Evolutionary conservation across 2,113 vertebrate genomes (phyloP), one percentile per base, ranked within the genome.

Genomic region (Xyliphius kryptos): DNA sequence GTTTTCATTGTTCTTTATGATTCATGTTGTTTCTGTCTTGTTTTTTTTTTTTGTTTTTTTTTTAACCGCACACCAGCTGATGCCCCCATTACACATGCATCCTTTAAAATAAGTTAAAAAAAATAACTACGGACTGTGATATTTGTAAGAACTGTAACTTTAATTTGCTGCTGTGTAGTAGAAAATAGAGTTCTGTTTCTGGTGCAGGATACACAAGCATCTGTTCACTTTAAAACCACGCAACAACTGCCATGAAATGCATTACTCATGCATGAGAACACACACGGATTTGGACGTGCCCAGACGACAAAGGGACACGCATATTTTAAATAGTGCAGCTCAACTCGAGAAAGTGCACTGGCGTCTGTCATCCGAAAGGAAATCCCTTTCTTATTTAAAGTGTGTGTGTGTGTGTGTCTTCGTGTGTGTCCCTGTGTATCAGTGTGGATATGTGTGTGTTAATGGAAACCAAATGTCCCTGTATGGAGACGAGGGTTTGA

Each of bases 181-280:
- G 14, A 46, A 15, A 46, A n/a, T 6, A 14, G 6, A 46, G 43
- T n/a, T 14, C 43, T 46, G 43, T n/a, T n/a, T 15, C 43, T 46
- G 12, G 13, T n/a, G 13, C 43, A n/a, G 43, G 47, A 67, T 67
- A 44, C 40, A 12, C 37, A 46, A 2, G 32, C 56, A 59, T 52
- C 64, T 67, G 64, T 67, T 67, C 22, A 7, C 15, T 36, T 67
- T 67, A 36, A 59, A 22, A 44, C 15, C 26, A 9, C 36, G 37
- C 56, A 20, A 38, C 56, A 59, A 59, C 64, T 59, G 55, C 38
- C 48, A 40, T 53, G 55, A 67, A 67, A 67, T 52, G 21, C 47
- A 67, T 59, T 59, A 67, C 56, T 67, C 47, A 4, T 49, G 46
- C n/a, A 49, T 50, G 41, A 65, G 43, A 44, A 44, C 61, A 54